phyloP scores from a whole-genome alignment of 2,888 invertebrate species.

The Limenitis camilla region DNA sequence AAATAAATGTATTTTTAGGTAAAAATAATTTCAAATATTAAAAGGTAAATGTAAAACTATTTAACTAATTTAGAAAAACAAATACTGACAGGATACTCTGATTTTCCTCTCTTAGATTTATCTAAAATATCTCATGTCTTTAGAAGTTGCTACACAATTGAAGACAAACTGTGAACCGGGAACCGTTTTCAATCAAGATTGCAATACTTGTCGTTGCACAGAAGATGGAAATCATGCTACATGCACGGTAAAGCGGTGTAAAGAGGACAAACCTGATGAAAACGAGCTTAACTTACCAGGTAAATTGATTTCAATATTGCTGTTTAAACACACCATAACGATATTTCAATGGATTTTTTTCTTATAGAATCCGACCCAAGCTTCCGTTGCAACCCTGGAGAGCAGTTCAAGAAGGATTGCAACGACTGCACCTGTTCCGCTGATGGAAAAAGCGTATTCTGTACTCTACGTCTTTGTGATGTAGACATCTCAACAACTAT shows the following conservation, averaged over 20 bases:
- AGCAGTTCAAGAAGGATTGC: slow-evolving; percentile 62
- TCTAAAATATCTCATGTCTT: slow-evolving; percentile 1
- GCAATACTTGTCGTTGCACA: slow-evolving; percentile 70
- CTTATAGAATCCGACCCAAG: slow-evolving; percentile 43
- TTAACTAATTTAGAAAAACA: background rate
- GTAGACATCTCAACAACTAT: slow-evolving; percentile 29
- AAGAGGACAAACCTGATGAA: slow-evolving; percentile 22
- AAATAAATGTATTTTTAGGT: too few species aligned
- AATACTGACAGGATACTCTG: too few species aligned
- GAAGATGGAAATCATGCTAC: slow-evolving; percentile 58
- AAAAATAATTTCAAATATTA: too few species aligned
- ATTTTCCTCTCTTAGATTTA: background rate
- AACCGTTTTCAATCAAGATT: slow-evolving; percentile 48
- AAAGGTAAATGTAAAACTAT: too few species aligned
- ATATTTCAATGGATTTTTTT: background rate
- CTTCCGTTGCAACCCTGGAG: slow-evolving; percentile 68
- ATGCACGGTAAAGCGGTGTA: slow-evolving; percentile 58
- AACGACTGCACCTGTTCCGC: slow-evolving; percentile 70
- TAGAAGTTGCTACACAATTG: slow-evolving; percentile 42
- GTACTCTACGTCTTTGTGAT: slow-evolving; percentile 61
- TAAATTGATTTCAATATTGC: slow-evolving; percentile 18
- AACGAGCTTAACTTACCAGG: slow-evolving; percentile 30
- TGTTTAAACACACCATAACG: too few species aligned
- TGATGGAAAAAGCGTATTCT: slow-evolving; percentile 61
- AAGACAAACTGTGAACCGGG: slow-evolving; percentile 47